Evolutionary conservation across 2,113 vertebrate species (phyloP), one percentile per base, ranked within the genome.

Genomic region (Lethenteron camtschaticum): DNA sequence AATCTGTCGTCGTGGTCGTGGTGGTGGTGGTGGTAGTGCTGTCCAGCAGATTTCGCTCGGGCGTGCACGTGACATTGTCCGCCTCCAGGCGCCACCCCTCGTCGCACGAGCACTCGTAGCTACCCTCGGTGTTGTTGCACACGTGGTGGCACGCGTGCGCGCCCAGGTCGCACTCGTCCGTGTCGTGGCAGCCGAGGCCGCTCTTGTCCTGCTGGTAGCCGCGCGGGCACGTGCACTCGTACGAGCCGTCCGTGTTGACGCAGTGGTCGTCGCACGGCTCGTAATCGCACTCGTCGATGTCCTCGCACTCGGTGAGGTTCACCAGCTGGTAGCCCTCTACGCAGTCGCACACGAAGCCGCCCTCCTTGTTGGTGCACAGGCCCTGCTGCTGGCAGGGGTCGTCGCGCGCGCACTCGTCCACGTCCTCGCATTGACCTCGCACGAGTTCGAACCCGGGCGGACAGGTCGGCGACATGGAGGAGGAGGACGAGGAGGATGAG

Each of bases 301-400:
- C 73, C 63, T 12, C 14, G 70, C 83, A 85, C 55, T 3, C 76
- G 57, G 18, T 16, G 1, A 74, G 79, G 0, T 76, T 56, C 73
- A 72, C 12, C 70, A 79, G 12, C 1, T 57, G 3, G 13, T 74
- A 83, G 57, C 76, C 78, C 0, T 1, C 0, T 11, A 56, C 1
- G 58, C 84, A 85, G 0, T 0, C 68, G 70, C 84, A 85, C 11
- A 73, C 3, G 12, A 82, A 85, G 68, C 78, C 79, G 0, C 84
- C 84, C 55, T 70, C 1, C 1, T 74, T 81, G 77, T 85, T 85
- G 18, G 78, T 8, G 8, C 83, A 85, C 9, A 0, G 57, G 1
- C 9, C 58, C 0, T 78, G 77, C 10, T 55, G 2, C 9, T 10
- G 2, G 63, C 63, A 66, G n/a, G 63, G 63, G 9, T 66, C 63